Evolutionary conservation across 2,113 vertebrate species (phyloP), one percentile per base, ranked within the genome.

Genomic region (Eurypyga helias): DNA sequence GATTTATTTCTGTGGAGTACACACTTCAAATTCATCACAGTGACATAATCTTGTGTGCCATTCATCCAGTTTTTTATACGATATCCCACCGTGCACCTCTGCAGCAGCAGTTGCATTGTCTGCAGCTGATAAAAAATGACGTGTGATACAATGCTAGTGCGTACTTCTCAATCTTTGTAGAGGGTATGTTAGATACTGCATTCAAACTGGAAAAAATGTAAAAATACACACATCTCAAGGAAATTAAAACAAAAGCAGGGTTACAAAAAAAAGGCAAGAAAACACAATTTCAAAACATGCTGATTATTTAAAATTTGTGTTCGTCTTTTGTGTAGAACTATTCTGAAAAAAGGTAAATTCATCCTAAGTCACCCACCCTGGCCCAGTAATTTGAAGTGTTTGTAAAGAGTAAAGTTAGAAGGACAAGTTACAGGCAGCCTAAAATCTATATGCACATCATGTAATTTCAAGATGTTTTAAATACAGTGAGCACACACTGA

Each of bases 401-500:
- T 84, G 33, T 71, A 48, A 79, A 72, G 62, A 77, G 13, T 90
- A 77, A 93, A 94, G 46, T 87, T 87, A 84, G 80, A 91, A 92
- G 34, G 34, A 46, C 23, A 54, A 73, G 60, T 72, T 93, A 61
- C 52, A 76, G 65, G 55, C 77, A 82, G 26, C 26, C 80, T 92
- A 66, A 94, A 87, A 86, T 71, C 72, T 91, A 55, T 79, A 76
- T 61, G 38, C 36, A 66, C 77, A 46, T 91, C 75, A 21, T 93
- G 41, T 91, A 85, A 96, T 96, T 96, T 96, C 28, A 77, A 87
- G 78, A n/a, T 18, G 6, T 64, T 97, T 92, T 92, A 96, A 96
- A 67, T 81, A 84, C 43, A 60, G 43, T 20, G 33, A 91, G 49
- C 41, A 45, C 43, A 88, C 41, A 33, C 48, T 38, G 33, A 72